Conservation (phyloP, 2,113 vertebrate genomes). For the Gracilinanus agilis region DNA sequence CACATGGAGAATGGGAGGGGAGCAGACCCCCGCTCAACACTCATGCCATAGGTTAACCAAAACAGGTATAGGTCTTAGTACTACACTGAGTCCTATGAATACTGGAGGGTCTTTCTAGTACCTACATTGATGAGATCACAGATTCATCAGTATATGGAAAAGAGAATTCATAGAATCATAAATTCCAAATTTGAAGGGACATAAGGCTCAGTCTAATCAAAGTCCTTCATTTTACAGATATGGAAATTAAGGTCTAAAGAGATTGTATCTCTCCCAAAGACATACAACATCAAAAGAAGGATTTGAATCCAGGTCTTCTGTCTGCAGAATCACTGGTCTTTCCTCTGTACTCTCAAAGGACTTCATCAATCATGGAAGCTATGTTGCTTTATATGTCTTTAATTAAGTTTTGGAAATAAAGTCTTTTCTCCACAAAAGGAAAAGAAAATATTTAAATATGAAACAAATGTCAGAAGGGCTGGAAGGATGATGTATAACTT, state of each 20-base stretch:
- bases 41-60: too few relatives aligned
- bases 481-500: constrained; percentile 4
- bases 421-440: neutral
- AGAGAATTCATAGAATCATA: neutral
- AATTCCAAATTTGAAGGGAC: neutral
- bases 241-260: neutral
- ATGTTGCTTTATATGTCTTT: neutral
- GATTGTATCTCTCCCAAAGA: neutral
- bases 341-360: neutral
- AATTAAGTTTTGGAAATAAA: constrained; percentile 21
- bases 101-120: neutral
- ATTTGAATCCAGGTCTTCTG: neutral
- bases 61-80: neutral
- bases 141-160: neutral
- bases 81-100: neutral
- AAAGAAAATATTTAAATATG: constrained; percentile 14
- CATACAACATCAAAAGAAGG: neutral
- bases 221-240: neutral
- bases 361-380: neutral
- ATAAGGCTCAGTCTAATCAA: neutral
- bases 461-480: constrained; percentile 9
- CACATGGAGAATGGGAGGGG: too few relatives aligned
- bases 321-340: neutral
- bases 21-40: too few relatives aligned
- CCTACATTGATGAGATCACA: neutral